Base-by-base conservation (phyloP, 1,140 invertebrate genomes). In the Orchesella cincta region DNA sequence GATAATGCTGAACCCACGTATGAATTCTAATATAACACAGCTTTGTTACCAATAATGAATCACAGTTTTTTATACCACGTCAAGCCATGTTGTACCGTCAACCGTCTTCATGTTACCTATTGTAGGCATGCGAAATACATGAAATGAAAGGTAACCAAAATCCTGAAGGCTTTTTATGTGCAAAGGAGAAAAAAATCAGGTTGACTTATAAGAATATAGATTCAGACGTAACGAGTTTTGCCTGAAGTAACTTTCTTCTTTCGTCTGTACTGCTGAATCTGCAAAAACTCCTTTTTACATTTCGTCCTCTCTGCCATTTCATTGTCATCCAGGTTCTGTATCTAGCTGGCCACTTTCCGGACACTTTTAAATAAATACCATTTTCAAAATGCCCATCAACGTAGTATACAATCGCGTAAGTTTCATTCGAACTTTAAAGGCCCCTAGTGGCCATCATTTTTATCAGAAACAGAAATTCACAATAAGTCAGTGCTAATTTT, bases 321-420 rank as follows among this genome's bases (percentile, higher is more conserved):
- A n/a, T n/a, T n/a, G n/a, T n/a, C n/a, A n/a, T n/a, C n/a, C n/a
- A n/a, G n/a, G n/a, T n/a, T n/a, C n/a, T n/a, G n/a, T n/a, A n/a
- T n/a, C n/a, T n/a, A n/a, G n/a, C n/a, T n/a, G n/a, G n/a, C n/a
- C n/a, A n/a, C n/a, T n/a, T n/a, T n/a, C n/a, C n/a, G n/a, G n/a
- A n/a, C n/a, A n/a, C n/a, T n/a, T n/a, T n/a, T n/a, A n/a, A n/a
- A n/a, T n/a, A n/a, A n/a, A n/a, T n/a, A n/a, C n/a, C n/a, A n/a
- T 46, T 46, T 5, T 8, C 67, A 71, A 71, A 73, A 73, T 73
- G 71, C 12, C n/a, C 1, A 73, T 73, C 36, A 73, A 73, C 36
- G 71, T 73, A 16, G 71, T 73, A 14, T 73, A 73, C 71, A 73
- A 73, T 26, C 2, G 39, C 33, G 71, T 73, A 46, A 16, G 34